Evolutionary conservation across 2,797 vertebrate species (phyloP).

Genomic region (Sciaenops ocellatus): DNA sequence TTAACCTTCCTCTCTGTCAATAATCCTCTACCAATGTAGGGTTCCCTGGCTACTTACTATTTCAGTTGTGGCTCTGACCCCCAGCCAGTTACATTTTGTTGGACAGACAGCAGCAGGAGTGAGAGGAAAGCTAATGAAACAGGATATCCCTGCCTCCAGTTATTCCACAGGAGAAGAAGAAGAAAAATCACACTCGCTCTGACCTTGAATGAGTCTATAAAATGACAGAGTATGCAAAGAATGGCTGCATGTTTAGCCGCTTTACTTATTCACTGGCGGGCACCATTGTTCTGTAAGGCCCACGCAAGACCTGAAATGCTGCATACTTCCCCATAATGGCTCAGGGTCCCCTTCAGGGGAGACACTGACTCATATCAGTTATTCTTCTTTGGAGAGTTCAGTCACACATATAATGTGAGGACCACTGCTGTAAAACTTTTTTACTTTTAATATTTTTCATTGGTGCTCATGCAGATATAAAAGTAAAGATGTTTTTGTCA

Average conservation of each 20-base stretch:
- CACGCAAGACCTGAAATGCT: slow-evolving; percentile 31
- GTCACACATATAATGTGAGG: slow-evolving; percentile 17
- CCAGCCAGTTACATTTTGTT: slow-evolving; percentile 61
- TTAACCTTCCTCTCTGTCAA: slow-evolving; percentile 57
- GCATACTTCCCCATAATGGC: slow-evolving; percentile 4
- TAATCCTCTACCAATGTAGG: slow-evolving; percentile 51
- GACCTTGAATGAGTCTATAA: slow-evolving; percentile 67
- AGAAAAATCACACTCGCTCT: slow-evolving; percentile 51
- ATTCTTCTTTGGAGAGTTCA: slow-evolving; percentile 20
- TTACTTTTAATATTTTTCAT: slow-evolving; percentile 15
- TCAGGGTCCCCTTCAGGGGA: slow-evolving; percentile 25
- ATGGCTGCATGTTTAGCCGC: slow-evolving; percentile 26
- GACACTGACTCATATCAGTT: slow-evolving; percentile 18
- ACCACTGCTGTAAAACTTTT: slow-evolving; percentile 16
- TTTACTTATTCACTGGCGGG: slow-evolving; percentile 36
- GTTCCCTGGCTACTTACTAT: slow-evolving; percentile 57
- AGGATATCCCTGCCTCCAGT: slow-evolving; percentile 65
- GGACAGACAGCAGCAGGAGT: slow-evolving; percentile 49
- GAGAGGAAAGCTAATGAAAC: slow-evolving; percentile 74
- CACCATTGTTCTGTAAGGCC: slow-evolving; percentile 26
- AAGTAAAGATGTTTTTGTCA: neutral
- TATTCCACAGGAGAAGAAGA: slow-evolving; percentile 55
- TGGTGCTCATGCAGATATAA: neutral
- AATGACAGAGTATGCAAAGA: slow-evolving; percentile 23
- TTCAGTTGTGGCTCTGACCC: slow-evolving; percentile 64